Percentiles rank a stretch among this genome's conserved stretches.
These are phyloP conservation scores for Alethe castanea DNA, from an alignment of 2,113 vertebrate genomes.

Conservation along the genomic window DNA sequence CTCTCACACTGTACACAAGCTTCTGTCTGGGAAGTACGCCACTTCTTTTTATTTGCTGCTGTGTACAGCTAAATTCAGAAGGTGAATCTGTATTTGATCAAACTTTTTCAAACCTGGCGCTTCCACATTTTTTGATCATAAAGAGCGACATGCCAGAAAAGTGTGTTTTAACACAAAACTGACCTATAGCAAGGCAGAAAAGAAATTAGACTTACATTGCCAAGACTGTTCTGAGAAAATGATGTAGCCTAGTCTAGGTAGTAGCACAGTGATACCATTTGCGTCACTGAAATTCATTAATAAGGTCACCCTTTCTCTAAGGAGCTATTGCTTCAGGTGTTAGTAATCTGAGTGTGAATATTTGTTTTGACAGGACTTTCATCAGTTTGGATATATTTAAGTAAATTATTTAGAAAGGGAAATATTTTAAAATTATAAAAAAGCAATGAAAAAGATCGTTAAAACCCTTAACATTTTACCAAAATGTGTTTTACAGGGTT, in stretches of 20 bases:
- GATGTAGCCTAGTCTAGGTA: not conserved
- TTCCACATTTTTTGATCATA: not conserved
- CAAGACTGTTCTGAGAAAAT: not conserved
- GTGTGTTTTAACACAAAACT: not conserved
- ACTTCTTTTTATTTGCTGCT: slow-evolving; percentile 4
- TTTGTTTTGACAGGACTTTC: not conserved
- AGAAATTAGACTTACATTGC: not conserved
- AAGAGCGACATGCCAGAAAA: not conserved
- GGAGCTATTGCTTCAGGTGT: not conserved
- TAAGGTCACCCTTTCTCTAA: slow-evolving; percentile 9
- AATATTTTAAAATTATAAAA: not conserved
- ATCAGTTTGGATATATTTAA: not conserved
- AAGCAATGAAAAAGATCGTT: not conserved
- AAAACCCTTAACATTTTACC: not conserved
- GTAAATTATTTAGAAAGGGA: not conserved
- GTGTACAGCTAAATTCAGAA: not conserved
- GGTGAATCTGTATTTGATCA: not conserved
- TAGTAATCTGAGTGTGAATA: not conserved
- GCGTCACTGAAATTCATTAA: not conserved
- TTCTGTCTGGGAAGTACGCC: not conserved
- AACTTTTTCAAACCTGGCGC: not conserved
- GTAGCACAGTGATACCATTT: not conserved
- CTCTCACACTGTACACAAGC: not conserved
- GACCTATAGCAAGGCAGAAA: not conserved
- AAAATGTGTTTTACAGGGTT: not conserved